Evolutionary conservation across 2,113 vertebrate genomes (phyloP), one percentile per base, ranked within the genome.

Genomic region (Dascyllus trimaculatus): DNA sequence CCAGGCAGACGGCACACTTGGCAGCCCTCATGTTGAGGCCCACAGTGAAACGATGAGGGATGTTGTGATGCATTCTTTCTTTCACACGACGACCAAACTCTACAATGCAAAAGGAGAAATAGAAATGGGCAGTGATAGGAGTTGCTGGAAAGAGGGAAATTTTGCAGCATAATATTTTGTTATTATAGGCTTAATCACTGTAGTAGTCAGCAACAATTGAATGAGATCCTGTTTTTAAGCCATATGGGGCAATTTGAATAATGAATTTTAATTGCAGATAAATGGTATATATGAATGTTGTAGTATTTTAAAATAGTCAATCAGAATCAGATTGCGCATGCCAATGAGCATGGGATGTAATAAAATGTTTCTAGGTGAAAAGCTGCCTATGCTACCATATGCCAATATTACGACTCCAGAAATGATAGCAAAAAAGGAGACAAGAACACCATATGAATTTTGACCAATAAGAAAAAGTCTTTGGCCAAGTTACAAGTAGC

Each of bases 41-140:
- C 81, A 99, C 96, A 0, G 97, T 98, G 89, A 99, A 99, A 13
- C 98, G 96, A 89, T 99, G 98, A 68, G 98, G 98, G 85, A 99
- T 99, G 81, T 99, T 99, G 76, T 99, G 98, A 78, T 99, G 98
- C 97, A 99, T 99, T 81, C 98, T 91, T 86, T 99, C 98, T 91
- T 99, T 99, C 74, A 99, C 96, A 61, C 97, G 97, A 17, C 97
- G 96, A 45, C 95, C 97, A 77, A 97, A 99, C 86, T 99, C 98
- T 99, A 91, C 8, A 77, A 86, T 10, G 68, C 21, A 81, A 79
- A 71, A 56, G 66, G 51, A 10, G 46, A 60, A 40, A 38, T 40
- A 61, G 2, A 46, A 58, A 25, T n/a, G n/a, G 32, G 26, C 6
- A 29, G 46, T 9, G 48, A 46, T 0, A n/a, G 38, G 35, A 67